These are phyloP conservation scores for Bufo bufo DNA, from an alignment of 2,113 vertebrate species.

Conservation along the genomic window DNA sequence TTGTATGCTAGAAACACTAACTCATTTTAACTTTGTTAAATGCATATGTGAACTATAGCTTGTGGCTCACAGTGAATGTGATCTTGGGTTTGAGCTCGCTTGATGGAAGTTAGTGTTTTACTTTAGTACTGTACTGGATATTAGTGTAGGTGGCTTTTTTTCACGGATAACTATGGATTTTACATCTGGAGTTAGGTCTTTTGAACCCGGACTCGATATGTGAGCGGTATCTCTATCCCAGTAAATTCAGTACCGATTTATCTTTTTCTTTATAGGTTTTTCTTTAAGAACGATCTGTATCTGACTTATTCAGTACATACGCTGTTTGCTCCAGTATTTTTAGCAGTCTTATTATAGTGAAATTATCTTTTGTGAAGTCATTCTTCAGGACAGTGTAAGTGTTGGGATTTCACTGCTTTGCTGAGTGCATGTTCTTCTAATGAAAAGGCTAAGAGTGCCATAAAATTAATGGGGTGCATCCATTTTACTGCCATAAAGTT, in stretches of 20 bases:
- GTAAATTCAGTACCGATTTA: not conserved
- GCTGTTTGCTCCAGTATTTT: too few relatives aligned
- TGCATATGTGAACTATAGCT: too few relatives aligned
- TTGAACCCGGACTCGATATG: not conserved
- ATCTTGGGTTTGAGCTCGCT: too few relatives aligned
- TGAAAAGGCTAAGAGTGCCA: slow-evolving; percentile 43
- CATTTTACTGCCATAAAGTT: slow-evolving; percentile 30
- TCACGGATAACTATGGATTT: not conserved
- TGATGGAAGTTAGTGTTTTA: too few relatives aligned
- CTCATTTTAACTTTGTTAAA: too few relatives aligned
- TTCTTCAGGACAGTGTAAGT: slow-evolving; percentile 4
- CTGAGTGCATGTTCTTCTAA: slow-evolving; percentile 46
- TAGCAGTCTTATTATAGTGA: not conserved
- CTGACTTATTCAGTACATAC: too few relatives aligned
- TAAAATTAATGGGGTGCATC: slow-evolving; percentile 46
- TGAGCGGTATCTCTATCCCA: not conserved
- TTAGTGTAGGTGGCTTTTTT: not conserved
- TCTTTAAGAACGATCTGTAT: too few relatives aligned
- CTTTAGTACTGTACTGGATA: not conserved
- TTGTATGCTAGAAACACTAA: too few relatives aligned
- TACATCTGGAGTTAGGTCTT: not conserved
- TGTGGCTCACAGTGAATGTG: too few relatives aligned
- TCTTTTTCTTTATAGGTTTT: too few relatives aligned
- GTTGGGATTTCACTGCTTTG: slow-evolving; percentile 44
- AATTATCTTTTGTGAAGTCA: not conserved